These are phyloP conservation scores for Distichodus sexfasciatus DNA, from an alignment of 2,797 vertebrate genomes.

Conservation along the genomic window DNA sequence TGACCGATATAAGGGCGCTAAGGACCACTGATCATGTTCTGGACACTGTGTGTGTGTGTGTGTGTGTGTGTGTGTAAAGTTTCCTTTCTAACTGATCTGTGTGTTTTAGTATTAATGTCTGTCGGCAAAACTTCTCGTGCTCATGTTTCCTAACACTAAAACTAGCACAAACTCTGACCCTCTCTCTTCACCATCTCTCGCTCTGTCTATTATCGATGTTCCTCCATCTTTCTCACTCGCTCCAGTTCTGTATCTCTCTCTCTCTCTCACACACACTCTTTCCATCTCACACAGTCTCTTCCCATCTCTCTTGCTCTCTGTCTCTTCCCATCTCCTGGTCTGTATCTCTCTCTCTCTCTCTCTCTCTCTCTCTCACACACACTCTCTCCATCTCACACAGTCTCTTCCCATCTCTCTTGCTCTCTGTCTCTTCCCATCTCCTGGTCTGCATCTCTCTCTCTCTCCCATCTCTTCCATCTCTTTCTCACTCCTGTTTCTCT, in stretches of 20 bases:
- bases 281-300: background rate
- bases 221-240: background rate
- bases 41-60: too few relatives aligned
- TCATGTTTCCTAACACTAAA: too few relatives aligned
- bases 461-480: background rate
- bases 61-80: too few relatives aligned
- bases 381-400: background rate
- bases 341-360: background rate
- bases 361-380: background rate
- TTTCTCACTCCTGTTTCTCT: background rate
- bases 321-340: background rate
- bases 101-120: too few relatives aligned
- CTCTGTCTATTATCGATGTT: background rate
- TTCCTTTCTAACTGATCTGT: too few relatives aligned
- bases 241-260: too few relatives aligned
- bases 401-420: background rate
- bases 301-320: background rate
- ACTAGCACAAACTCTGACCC: background rate
- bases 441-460: background rate
- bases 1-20: too few relatives aligned
- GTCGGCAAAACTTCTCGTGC: too few relatives aligned
- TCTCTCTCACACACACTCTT: background rate
- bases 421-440: background rate
- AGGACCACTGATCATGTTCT: too few relatives aligned
- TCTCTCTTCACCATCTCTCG: background rate